Evolutionary conservation across 2,888 invertebrate genomes (phyloP).

Genomic region (Erebia ligea): DNA sequence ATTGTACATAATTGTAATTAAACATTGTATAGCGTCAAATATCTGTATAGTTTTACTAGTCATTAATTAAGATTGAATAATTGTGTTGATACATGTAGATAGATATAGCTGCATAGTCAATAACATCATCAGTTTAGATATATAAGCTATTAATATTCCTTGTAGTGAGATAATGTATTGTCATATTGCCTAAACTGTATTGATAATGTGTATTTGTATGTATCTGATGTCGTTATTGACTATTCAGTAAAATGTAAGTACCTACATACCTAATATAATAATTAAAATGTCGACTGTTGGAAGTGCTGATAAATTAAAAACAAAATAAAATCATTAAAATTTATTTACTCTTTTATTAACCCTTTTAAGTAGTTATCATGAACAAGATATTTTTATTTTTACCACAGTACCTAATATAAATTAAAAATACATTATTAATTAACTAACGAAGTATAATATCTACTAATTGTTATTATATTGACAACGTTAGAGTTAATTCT

Average conservation of each 20-base stretch:
- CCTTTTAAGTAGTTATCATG: constrained; percentile 26
- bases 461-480: too few relatives aligned
- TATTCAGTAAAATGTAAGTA: constrained; percentile 47
- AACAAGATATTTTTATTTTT: neutral
- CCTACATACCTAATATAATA: constrained; percentile 51
- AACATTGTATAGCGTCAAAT: constrained; percentile 58
- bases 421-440: too few relatives aligned
- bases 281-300: constrained; percentile 65
- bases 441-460: too few relatives aligned
- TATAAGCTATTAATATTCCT: constrained; percentile 30
- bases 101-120: constrained; percentile 38
- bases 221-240: constrained; percentile 38
- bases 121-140: constrained; percentile 35
- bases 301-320: constrained; percentile 64
- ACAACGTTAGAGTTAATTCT: too few relatives aligned
- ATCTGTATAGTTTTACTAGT: constrained; percentile 78
- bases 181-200: constrained; percentile 37
- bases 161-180: constrained; percentile 34
- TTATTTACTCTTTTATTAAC: constrained; percentile 42
- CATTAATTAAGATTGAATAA: constrained; percentile 70
- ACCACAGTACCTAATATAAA: too few relatives aligned
- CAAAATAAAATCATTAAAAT: constrained; percentile 58
- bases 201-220: constrained; percentile 33
- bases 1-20: constrained; percentile 71
- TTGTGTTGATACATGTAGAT: constrained; percentile 63